Conservation (phyloP, 2,888 invertebrate genomes). For the Atrina japonica region DNA sequence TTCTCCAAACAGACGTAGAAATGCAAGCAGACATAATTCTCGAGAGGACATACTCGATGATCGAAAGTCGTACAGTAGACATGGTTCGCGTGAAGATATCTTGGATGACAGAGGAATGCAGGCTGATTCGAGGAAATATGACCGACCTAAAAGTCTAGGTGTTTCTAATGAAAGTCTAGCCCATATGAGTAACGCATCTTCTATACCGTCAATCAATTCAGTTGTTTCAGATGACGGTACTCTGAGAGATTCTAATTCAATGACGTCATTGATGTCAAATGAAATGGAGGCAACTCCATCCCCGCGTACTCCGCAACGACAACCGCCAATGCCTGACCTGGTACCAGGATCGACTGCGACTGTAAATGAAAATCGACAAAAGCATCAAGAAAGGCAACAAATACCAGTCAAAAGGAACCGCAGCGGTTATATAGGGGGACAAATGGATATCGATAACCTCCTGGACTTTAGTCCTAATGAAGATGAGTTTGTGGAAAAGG, state of each 20-base stretch:
- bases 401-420: slow-evolving; percentile 46
- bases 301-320: slow-evolving; percentile 25
- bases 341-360: slow-evolving; percentile 55
- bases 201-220: slow-evolving; percentile 61
- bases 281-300: slow-evolving; percentile 53
- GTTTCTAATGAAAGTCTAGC: slow-evolving; percentile 65
- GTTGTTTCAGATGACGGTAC: slow-evolving; percentile 59
- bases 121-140: slow-evolving; percentile 34
- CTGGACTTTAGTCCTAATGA: slow-evolving; percentile 69
- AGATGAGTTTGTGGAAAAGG: slow-evolving; percentile 62
- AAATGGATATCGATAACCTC: slow-evolving; percentile 68
- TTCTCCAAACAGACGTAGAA: slow-evolving; percentile 7
- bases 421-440: slow-evolving; percentile 54
- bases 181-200: slow-evolving; percentile 60
- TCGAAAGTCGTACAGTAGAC: slow-evolving; percentile 18
- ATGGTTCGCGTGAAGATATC: slow-evolving; percentile 25
- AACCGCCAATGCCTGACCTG: slow-evolving; percentile 63
- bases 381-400: slow-evolving; percentile 22
- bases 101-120: slow-evolving; percentile 23
- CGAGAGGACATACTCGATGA: slow-evolving; percentile 68
- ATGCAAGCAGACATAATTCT: slow-evolving; percentile 51
- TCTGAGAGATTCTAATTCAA: slow-evolving; percentile 51
- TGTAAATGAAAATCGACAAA: slow-evolving; percentile 46
- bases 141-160: slow-evolving; percentile 65
- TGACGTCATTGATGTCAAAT: slow-evolving; percentile 54